Evolutionary conservation across 2,113 vertebrate genomes (phyloP), one percentile per base, ranked within the genome.

Genomic region (Clarias gariepinus): DNA sequence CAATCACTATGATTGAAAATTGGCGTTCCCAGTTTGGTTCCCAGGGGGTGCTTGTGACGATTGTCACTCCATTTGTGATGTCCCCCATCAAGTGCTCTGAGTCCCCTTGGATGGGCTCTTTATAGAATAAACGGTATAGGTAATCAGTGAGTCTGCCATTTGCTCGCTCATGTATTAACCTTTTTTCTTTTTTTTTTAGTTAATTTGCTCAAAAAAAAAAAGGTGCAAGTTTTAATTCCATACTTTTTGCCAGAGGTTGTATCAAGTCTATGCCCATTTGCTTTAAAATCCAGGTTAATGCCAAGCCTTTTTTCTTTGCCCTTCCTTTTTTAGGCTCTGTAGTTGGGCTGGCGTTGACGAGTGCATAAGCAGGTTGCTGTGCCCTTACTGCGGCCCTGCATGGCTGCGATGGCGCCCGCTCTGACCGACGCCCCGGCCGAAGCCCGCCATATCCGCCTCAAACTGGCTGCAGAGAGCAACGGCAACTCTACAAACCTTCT

Each of bases 341-440:
- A 95, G 95, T 93, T 96, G 96, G 96, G 96, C 96, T 93, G 96
- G 94, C 61, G 95, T 95, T 96, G 95, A 95, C 95, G 96, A 93
- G 93, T 92, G 91, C 95, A 94, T 96, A 96, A 97, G 95, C 96
- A 97, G 97, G 96, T 96, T 96, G 95, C 95, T 96, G 95, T 95
- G 95, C 96, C 97, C 95, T 94, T 95, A 95, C 96, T 95, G 96
- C 95, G 96, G 97, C 98, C 96, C 97, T 99, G 98, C 98, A 99
- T 99, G 98, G 98, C 98, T 99, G 98, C 98, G 96, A 99, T 99
- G 98, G 98, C 98, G 97, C 98, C 98, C 97, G 98, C 98, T 99
- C 97, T 99, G 95, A 99, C 98, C 96, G 98, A 99, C 94, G 97
- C 98, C 96, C 97, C 98, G 96, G 97, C 98, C 95, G 98, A 99